Percentiles rank a stretch among this genome's conserved stretches.
Conservation (phyloP, 92 coral and sea anemone genomes). For the Palythoa heliodiscus region DNA sequence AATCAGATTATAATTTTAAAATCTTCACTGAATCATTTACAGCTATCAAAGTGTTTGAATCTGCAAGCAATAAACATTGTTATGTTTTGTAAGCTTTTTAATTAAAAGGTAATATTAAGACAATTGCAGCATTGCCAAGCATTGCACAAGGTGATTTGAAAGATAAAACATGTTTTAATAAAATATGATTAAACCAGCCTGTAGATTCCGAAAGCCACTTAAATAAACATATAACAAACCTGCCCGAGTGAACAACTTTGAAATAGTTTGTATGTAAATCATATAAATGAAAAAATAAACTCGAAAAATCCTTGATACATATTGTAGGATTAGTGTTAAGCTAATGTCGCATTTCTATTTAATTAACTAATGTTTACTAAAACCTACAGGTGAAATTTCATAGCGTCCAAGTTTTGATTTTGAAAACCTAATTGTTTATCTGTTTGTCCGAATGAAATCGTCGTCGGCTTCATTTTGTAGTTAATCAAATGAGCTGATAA, state of each 20-base stretch:
- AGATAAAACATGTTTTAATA: constrained; percentile 17
- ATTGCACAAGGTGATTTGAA: not conserved
- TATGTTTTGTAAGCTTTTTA: too few relatives aligned
- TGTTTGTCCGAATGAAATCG: not conserved
- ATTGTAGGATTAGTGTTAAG: not conserved
- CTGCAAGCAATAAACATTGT: not conserved
- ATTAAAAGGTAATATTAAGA: not conserved
- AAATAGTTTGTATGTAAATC: not conserved
- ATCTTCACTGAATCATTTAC: not conserved
- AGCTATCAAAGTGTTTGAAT: not conserved
- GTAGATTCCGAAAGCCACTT: not conserved
- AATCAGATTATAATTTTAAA: too few relatives aligned
- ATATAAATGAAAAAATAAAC: not conserved
- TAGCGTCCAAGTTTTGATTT: not conserved
- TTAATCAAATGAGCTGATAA: not conserved
- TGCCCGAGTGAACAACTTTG: too few relatives aligned
- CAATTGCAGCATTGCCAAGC: not conserved
- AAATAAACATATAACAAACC: not conserved
- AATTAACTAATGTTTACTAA: not conserved
- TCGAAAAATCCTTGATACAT: not conserved
- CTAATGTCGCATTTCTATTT: not conserved
- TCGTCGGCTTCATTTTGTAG: not conserved
- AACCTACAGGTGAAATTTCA: not conserved
- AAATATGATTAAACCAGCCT: not conserved
- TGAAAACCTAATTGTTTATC: not conserved